These are phyloP conservation scores for Penaeus japonicus DNA, from an alignment of 1,140 invertebrate species.

Conservation along the genomic window DNA sequence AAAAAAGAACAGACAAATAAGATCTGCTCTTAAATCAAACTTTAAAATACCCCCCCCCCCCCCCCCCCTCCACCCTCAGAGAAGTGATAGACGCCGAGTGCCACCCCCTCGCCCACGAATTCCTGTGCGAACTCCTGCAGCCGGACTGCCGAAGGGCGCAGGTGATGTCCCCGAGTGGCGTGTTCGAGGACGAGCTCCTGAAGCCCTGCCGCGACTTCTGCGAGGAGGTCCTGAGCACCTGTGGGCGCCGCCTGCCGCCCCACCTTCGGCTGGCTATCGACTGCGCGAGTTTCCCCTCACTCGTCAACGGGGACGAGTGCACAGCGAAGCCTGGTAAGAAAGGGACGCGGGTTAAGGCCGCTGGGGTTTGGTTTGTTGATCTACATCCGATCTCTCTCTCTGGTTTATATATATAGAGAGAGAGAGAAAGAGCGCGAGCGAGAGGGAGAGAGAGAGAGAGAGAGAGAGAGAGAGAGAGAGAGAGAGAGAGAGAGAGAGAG, in stretches of 20 bases:
- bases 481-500: too few species aligned
- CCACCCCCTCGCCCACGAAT: slow-evolving; percentile 82
- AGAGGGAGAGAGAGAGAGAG: too few species aligned
- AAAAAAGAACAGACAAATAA: too few species aligned
- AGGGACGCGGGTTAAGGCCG: slow-evolving; percentile 66
- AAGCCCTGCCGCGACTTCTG: slow-evolving; percentile 85
- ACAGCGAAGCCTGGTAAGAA: slow-evolving; percentile 76
- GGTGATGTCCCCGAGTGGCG: slow-evolving; percentile 51
- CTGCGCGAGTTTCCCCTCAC: slow-evolving; percentile 44
- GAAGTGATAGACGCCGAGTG: slow-evolving; percentile 88
- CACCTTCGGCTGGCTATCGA: slow-evolving; percentile 68
- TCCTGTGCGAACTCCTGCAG: slow-evolving; percentile 84
- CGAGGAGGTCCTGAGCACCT: slow-evolving; percentile 82
- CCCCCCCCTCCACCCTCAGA: slow-evolving; percentile 63
- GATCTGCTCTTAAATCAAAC: too few species aligned
- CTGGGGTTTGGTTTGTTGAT: too few species aligned
- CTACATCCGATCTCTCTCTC: too few species aligned
- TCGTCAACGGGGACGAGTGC: slow-evolving; percentile 80
- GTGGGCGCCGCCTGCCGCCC: slow-evolving; percentile 76
- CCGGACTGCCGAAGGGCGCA: slow-evolving; percentile 65
- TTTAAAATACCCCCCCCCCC: too few species aligned
- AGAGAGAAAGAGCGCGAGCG: too few species aligned
- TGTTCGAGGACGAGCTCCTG: slow-evolving; percentile 68
- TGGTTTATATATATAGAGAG: too few species aligned
- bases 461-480: too few species aligned